These are phyloP conservation scores for Cylas formicarius DNA, from an alignment of 1,140 invertebrate genomes.

Conservation along the genomic window DNA sequence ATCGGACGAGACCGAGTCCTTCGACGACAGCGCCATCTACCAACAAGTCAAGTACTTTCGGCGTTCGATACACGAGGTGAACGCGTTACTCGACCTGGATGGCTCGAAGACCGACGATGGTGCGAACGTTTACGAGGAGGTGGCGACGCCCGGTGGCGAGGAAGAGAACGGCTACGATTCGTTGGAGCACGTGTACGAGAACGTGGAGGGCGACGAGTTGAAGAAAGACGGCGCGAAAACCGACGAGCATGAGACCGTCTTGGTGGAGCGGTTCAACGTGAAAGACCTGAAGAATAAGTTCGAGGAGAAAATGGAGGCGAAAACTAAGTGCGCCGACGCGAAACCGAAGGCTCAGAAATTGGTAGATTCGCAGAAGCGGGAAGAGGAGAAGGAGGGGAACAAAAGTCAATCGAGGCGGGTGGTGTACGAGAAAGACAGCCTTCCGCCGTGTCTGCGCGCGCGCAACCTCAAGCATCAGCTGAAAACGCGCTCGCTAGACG, in stretches of 20 bases:
- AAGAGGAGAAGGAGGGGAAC: too few relatives aligned
- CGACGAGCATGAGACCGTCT: not conserved
- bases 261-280: slow-evolving; percentile 23
- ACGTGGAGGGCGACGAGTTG: slow-evolving; percentile 28
- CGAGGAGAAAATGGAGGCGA: slow-evolving; percentile 20
- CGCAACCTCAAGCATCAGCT: slow-evolving; percentile 52
- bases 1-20: slow-evolving; percentile 36
- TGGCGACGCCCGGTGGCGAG: not conserved
- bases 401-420: too few relatives aligned
- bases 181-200: slow-evolving; percentile 36
- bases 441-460: slow-evolving; percentile 51
- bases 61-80: slow-evolving; percentile 65
- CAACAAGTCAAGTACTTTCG: slow-evolving; percentile 68
- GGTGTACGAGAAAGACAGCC: slow-evolving; percentile 33
- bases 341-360: slow-evolving; percentile 2
- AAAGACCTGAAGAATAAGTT: slow-evolving; percentile 31
- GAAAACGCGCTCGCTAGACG: slow-evolving; percentile 65
- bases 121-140: slow-evolving; percentile 10
- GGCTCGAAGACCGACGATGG: not conserved
- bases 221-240: slow-evolving; percentile 7
- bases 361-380: slow-evolving; percentile 7
- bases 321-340: not conserved
- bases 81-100: slow-evolving; percentile 51
- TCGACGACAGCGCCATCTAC: slow-evolving; percentile 51
- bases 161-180: slow-evolving; percentile 29